Conservation (phyloP, 2,797 vertebrate genomes). For the Melanotaenia trifasciata region DNA sequence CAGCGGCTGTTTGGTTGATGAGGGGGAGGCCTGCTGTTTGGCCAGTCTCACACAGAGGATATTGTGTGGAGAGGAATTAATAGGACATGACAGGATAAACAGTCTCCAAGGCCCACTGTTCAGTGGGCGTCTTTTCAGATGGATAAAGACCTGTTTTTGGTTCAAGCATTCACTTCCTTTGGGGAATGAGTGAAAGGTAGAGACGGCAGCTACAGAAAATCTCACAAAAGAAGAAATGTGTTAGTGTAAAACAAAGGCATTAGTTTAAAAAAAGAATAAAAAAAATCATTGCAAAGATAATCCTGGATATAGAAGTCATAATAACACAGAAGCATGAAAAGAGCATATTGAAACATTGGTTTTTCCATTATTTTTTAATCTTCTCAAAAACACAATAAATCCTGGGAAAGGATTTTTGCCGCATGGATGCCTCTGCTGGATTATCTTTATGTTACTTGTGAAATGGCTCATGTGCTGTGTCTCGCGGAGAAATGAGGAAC, state of each 20-base stretch:
- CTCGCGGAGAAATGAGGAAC: conserved; percentile 3
- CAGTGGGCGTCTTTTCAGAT: conserved; percentile 41
- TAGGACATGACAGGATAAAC: conserved; percentile 71
- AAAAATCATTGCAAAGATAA: not conserved
- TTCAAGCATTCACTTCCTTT: conserved; percentile 36
- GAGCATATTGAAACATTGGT: conserved; percentile 1
- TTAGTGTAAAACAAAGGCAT: conserved; percentile 14
- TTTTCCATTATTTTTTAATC: conserved; percentile 18
- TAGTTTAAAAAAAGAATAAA: not conserved
- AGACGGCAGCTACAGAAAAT: conserved; percentile 22
- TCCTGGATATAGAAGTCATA: not conserved
- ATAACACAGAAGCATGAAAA: not conserved
- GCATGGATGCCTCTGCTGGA: conserved; percentile 19
- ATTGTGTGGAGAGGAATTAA: conserved; percentile 68
- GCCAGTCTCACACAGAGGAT: conserved; percentile 59
- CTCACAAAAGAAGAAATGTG: not conserved
- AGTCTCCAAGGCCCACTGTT: conserved; percentile 58
- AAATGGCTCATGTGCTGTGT: not conserved
- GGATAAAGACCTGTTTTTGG: conserved; percentile 53
- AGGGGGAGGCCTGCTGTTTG: conserved; percentile 60
- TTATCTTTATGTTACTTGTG: conserved; percentile 15
- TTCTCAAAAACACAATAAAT: conserved; percentile 4
- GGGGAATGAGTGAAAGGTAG: conserved; percentile 30
- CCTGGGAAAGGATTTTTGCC: conserved; percentile 9
- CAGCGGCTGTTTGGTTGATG: conserved; percentile 59